Conservation (phyloP, 2,888 invertebrate genomes). For the Adelphocoris suturalis region DNA sequence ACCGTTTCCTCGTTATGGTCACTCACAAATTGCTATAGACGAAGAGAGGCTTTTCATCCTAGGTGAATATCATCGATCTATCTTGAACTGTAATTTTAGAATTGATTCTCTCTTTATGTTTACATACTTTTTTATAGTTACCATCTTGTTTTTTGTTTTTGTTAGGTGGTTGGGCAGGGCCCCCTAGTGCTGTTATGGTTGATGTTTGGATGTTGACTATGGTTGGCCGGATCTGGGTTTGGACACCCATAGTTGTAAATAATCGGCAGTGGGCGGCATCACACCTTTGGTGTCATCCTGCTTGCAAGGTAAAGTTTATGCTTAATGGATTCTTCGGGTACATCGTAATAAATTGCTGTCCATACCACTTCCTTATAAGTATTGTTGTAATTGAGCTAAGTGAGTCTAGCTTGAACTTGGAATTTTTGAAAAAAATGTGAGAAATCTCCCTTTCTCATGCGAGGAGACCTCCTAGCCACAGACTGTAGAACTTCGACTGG, state of each 20-base stretch:
- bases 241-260: slow-evolving; percentile 87
- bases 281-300: slow-evolving; percentile 96
- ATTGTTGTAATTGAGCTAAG: too few species aligned
- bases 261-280: slow-evolving; percentile 90
- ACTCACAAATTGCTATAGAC: slow-evolving; percentile 92
- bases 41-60: slow-evolving; percentile 88
- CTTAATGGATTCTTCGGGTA: too few species aligned
- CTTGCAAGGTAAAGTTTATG: slow-evolving; percentile 83
- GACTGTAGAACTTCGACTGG: too few species aligned
- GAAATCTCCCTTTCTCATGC: too few species aligned
- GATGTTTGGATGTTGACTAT: slow-evolving; percentile 95
- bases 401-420: too few species aligned
- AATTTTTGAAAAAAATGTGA: too few species aligned
- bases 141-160: slow-evolving; percentile 36
- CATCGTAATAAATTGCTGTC: too few species aligned
- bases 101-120: too few species aligned
- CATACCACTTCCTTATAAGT: too few species aligned
- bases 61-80: slow-evolving; percentile 78
- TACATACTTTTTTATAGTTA: background rate
- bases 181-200: slow-evolving; percentile 90
- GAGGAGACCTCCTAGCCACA: too few species aligned
- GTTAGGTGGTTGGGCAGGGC: slow-evolving; percentile 90
- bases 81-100: too few species aligned
- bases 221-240: slow-evolving; percentile 85
- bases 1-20: slow-evolving; percentile 93